phyloP scores from a whole-genome alignment of 1,140 invertebrate genomes.

The Hypothenemus hampei region DNA sequence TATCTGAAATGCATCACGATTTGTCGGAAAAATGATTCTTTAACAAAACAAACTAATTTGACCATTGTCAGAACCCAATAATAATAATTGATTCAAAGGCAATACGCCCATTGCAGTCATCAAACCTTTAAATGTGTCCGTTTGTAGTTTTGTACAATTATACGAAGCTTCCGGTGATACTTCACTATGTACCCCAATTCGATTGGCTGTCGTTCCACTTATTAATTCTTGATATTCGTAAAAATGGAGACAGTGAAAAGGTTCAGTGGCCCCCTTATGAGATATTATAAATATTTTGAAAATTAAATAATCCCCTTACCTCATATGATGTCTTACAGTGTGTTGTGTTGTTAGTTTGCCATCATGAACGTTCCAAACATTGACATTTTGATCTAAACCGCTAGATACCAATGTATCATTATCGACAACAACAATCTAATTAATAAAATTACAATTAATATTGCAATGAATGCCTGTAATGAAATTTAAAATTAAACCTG shows the following conservation, averaged over 20 bases:
- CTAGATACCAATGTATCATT: constrained; percentile 80
- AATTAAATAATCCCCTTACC: too few relatives aligned
- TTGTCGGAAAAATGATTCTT: too few relatives aligned
- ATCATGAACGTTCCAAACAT: constrained; percentile 79
- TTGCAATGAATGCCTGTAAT: not conserved
- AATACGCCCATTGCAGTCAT: constrained; percentile 83
- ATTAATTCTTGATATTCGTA: constrained; percentile 67
- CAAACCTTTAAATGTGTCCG: constrained; percentile 87
- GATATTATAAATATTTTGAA: not conserved
- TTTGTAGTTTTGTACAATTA: constrained; percentile 77
- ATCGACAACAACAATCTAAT: constrained; percentile 60
- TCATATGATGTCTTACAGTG: constrained; percentile 77
- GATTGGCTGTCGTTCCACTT: constrained; percentile 81
- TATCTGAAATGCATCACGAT: too few relatives aligned
- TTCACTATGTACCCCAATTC: constrained; percentile 81
- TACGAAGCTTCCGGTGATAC: constrained; percentile 68
- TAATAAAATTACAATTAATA: not conserved
- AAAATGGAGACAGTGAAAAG: constrained; percentile 78
- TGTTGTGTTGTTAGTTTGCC: too few relatives aligned
- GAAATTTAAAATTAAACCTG: constrained; percentile 48
- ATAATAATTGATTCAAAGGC: constrained; percentile 80
- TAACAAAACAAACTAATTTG: constrained; percentile 80
- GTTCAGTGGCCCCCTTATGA: constrained; percentile 75
- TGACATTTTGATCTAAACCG: constrained; percentile 84
- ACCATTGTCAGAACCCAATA: constrained; percentile 88